Conservation (phyloP, 2,888 invertebrate genomes). For the Epirrhoe tristata region DNA sequence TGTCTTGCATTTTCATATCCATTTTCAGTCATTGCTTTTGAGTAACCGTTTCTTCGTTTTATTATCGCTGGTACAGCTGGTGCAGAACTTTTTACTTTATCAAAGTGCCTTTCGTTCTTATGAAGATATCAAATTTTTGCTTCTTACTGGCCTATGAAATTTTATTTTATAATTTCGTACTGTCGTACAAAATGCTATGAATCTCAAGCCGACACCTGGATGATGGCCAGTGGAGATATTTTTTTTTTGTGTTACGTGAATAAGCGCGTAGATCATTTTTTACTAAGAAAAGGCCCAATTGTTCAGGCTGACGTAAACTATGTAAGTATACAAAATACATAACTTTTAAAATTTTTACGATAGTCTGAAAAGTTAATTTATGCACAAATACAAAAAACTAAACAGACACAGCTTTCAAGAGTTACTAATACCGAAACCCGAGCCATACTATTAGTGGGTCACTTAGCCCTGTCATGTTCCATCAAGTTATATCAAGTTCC, state of each 20-base stretch:
- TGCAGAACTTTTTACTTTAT: not conserved
- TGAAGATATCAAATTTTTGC: not conserved
- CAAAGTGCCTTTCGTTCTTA: not conserved
- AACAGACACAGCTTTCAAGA: slow-evolving; percentile 23
- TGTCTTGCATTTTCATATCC: slow-evolving; percentile 26
- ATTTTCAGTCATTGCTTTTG: slow-evolving; percentile 18
- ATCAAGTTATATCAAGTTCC: slow-evolving; percentile 41
- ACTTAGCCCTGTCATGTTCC: slow-evolving; percentile 37
- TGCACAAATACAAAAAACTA: slow-evolving; percentile 9
- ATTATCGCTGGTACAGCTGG: not conserved
- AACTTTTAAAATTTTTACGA: too few species aligned
- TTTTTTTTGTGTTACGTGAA: too few species aligned
- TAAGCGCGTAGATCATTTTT: too few species aligned
- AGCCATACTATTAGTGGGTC: slow-evolving; percentile 39
- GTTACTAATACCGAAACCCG: slow-evolving; percentile 34
- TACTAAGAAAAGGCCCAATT: too few species aligned
- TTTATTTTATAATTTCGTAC: not conserved
- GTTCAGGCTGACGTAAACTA: too few species aligned
- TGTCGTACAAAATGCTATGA: too few species aligned
- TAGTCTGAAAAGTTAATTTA: not conserved
- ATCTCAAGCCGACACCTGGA: too few species aligned
- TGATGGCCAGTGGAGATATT: too few species aligned
- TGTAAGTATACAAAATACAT: too few species aligned
- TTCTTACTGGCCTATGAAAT: not conserved
- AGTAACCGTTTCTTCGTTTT: not conserved